A percentile compares a stretch with the other conserved stretches of the same genome.
Evolutionary conservation across 2,797 vertebrate genomes (phyloP).

Genomic region (Luscinia luscinia): DNA sequence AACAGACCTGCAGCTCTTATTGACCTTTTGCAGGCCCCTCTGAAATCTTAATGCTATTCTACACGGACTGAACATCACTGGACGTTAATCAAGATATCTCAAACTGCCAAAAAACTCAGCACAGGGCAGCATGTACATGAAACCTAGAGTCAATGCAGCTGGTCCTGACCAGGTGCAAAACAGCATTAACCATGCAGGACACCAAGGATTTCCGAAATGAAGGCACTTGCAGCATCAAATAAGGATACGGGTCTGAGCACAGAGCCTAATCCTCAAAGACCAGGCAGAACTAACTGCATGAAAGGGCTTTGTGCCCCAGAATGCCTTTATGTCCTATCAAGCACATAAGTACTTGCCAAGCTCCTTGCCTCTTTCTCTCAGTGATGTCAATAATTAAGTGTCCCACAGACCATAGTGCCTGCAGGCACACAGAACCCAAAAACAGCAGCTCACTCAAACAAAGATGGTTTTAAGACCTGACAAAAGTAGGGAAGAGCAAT

Average conservation of each 20-base stretch:
- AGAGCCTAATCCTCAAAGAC: neutral
- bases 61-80: rapidly evolving
- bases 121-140: neutral
- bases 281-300: neutral
- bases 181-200: neutral
- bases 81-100: neutral
- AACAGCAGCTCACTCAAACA: neutral
- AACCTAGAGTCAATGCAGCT: rapidly evolving
- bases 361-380: neutral
- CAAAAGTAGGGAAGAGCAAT: neutral
- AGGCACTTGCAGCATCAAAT: neutral
- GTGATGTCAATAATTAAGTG: neutral
- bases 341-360: neutral
- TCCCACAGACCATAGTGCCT: neutral
- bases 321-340: neutral
- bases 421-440: neutral
- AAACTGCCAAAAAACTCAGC: neutral
- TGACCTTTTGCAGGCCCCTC: neutral
- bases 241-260: neutral
- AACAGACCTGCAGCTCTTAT: neutral
- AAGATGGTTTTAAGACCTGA: neutral
- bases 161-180: neutral
- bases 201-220: neutral
- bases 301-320: slow-evolving; percentile 13
- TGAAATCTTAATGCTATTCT: neutral